Base-by-base conservation (phyloP, 2,797 vertebrate species). In the Myotis myotis region DNA sequence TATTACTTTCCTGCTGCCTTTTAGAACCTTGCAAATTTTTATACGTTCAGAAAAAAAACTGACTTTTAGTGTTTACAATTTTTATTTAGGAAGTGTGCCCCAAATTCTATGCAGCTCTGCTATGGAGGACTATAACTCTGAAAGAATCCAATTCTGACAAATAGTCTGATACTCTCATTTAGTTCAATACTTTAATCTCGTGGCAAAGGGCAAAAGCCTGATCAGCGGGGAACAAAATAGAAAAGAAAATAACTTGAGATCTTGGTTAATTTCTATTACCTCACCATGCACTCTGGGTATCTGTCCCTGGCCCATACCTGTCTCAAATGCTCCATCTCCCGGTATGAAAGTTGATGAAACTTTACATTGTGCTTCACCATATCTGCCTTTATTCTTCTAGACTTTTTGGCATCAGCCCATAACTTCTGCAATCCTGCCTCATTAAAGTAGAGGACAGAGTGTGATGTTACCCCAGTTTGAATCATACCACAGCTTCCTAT, bases 251-350 rank as follows among this genome's bases (percentile, higher is more conserved):
- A 79, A 47, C 41, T 7, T 87, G 78, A 87, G 78, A 66, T 57
- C 47, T 60, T 84, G 36, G 44, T 68, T 71, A 49, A 94, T 41
- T 89, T 62, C 51, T 82, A 79, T 85, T 51, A 68, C 36, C 70
- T 96, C 82, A 88, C 76, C 57, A 2, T 53, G 64, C 72, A 80
- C 47, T 75, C 76, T 55, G 36, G 66, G 2, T 49, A 64, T 68
- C 28, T 64, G 89, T 16, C 89, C 53, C 87, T 16, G 33, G 89
- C 71, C 89, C 98, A 30, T 96, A 99, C 99, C 99, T 99, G 99
- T 97, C 99, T 98, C 96, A 99, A 98, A 97, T 98, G 98, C 97
- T 99, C 99, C 99, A 99, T 99, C 3, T 99, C 99, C 41, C 99
- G 98, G 98, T 99, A 99, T 6, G 99, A 97, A 85, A 99, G 98